phyloP scores from a whole-genome alignment of 2,888 invertebrate genomes.

The Lasioglossum pauxillum region DNA sequence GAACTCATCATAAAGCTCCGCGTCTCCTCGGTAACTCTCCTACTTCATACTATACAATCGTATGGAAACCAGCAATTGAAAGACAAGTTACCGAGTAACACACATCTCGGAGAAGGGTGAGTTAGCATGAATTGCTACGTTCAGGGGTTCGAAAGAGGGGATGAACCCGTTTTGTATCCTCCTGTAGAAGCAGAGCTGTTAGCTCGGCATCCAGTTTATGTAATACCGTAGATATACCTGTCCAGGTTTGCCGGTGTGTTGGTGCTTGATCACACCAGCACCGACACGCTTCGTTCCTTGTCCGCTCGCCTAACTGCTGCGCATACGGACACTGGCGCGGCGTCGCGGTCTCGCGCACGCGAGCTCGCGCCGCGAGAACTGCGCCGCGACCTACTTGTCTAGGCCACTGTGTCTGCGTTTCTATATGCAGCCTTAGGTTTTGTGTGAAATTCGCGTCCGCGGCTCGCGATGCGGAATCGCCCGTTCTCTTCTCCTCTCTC shows the following conservation, averaged over 20 bases:
- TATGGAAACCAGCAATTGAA: background rate
- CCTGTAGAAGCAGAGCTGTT: slow-evolving; percentile 50
- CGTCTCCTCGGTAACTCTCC: background rate
- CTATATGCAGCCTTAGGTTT: slow-evolving; percentile 75
- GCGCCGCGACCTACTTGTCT: slow-evolving; percentile 84
- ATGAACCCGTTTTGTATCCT: slow-evolving; percentile 12
- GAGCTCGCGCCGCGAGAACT: slow-evolving; percentile 77
- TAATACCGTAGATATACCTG: slow-evolving; percentile 71
- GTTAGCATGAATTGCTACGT: background rate
- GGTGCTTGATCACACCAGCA: slow-evolving; percentile 35
- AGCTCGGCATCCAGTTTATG: slow-evolving; percentile 76
- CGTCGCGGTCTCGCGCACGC: slow-evolving; percentile 66
- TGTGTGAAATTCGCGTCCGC: slow-evolving; percentile 68
- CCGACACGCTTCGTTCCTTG: slow-evolving; percentile 46
- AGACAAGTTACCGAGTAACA: background rate
- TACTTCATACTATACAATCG: background rate
- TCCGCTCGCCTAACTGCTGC: slow-evolving; percentile 33
- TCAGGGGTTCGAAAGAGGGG: background rate
- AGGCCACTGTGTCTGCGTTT: slow-evolving; percentile 81
- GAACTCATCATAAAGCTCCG: background rate
- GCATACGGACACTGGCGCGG: slow-evolving; percentile 41
- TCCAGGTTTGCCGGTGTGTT: slow-evolving; percentile 40
- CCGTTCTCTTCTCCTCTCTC: slow-evolving; percentile 25
- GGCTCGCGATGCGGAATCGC: slow-evolving; percentile 41
- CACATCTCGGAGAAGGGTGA: background rate